Conservation (phyloP, 2,888 invertebrate genomes). For the Petrophora chlorosata region DNA sequence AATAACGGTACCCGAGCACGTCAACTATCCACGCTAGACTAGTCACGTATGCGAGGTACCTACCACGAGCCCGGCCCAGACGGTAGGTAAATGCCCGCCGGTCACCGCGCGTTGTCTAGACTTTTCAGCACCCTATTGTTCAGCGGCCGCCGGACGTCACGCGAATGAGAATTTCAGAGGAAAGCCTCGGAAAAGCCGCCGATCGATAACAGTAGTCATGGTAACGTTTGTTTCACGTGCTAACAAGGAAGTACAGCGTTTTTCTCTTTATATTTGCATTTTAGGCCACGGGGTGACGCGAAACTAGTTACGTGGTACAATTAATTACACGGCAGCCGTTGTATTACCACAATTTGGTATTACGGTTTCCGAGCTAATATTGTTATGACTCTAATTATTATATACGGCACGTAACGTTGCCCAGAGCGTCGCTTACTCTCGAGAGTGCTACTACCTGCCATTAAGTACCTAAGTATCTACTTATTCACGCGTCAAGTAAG, state of each 20-base stretch:
- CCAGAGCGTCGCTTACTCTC: not conserved
- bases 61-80: slow-evolving; percentile 31
- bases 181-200: slow-evolving; percentile 79
- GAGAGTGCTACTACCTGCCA: not conserved
- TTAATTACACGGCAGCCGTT: slow-evolving; percentile 39
- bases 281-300: slow-evolving; percentile 70
- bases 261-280: slow-evolving; percentile 74
- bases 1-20: slow-evolving; percentile 47
- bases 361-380: slow-evolving; percentile 12
- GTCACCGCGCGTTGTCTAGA: slow-evolving; percentile 49
- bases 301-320: slow-evolving; percentile 55
- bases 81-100: slow-evolving; percentile 27
- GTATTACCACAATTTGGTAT: slow-evolving; percentile 13
- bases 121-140: slow-evolving; percentile 68
- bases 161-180: slow-evolving; percentile 74
- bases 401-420: slow-evolving; percentile 8
- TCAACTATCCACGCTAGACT: slow-evolving; percentile 39
- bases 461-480: not conserved
- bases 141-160: slow-evolving; percentile 73
- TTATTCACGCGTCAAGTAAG: slow-evolving; percentile 31
- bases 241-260: slow-evolving; percentile 58
- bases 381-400: slow-evolving; percentile 5
- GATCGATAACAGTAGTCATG: slow-evolving; percentile 80
- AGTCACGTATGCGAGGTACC: slow-evolving; percentile 39
- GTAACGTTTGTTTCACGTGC: slow-evolving; percentile 78